These are phyloP conservation scores for Acromyrmex charruanus DNA, from an alignment of 1,140 invertebrate species.

Conservation along the genomic window DNA sequence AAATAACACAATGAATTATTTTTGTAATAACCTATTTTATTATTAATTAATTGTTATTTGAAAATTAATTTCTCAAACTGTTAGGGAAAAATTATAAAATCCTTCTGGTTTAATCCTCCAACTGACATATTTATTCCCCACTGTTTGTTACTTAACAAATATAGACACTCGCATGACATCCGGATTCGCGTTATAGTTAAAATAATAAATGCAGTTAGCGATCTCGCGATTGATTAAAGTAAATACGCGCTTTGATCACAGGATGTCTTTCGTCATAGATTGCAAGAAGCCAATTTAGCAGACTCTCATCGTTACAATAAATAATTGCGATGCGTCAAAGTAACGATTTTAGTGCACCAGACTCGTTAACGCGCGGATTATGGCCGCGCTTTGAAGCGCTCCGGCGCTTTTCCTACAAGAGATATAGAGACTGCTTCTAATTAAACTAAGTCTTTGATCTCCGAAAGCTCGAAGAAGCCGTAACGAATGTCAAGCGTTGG, in stretches of 20 bases:
- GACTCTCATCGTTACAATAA: conserved; percentile 54
- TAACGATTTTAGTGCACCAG: conserved; percentile 57
- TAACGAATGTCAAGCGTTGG: conserved; percentile 27
- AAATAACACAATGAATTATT: not conserved
- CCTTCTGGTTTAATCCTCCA: no score
- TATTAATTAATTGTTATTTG: not conserved
- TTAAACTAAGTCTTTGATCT: conserved; percentile 62
- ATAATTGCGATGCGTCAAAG: conserved; percentile 62
- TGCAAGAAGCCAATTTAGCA: conserved; percentile 55
- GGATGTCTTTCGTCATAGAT: conserved; percentile 37
- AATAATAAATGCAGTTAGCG: not conserved
- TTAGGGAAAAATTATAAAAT: no score
- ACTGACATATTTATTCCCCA: not conserved
- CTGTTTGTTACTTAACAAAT: not conserved
- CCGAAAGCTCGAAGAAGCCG: conserved; percentile 8
- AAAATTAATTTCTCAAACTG: not conserved
- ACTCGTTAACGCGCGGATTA: conserved; percentile 59
- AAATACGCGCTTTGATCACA: conserved; percentile 51
- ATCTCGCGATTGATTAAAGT: conserved; percentile 39
- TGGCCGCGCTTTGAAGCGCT: conserved; percentile 42
- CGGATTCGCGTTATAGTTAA: not conserved
- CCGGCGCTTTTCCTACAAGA: conserved; percentile 21
- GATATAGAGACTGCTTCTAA: conserved; percentile 37
- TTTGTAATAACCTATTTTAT: not conserved
- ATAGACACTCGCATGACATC: not conserved